Conservation (phyloP, 1,140 invertebrate species). For the Heliothis subflexa region DNA sequence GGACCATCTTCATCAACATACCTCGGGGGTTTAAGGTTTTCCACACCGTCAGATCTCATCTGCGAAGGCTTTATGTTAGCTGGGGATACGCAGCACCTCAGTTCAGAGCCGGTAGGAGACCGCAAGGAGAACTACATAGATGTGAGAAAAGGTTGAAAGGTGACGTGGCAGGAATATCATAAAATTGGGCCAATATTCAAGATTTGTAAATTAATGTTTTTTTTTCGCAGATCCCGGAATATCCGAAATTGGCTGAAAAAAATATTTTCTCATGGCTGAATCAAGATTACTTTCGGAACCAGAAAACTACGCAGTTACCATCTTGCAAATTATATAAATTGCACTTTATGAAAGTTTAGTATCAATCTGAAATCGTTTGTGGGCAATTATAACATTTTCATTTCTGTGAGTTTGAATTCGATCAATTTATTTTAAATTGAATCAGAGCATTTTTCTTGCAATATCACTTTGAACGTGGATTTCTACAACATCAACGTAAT, state of each 20-base stretch:
- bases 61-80: conserved; percentile 65
- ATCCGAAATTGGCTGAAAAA: no score
- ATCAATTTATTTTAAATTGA: neutral
- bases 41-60: conserved; percentile 62
- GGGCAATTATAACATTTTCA: neutral
- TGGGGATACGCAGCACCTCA: conserved; percentile 48
- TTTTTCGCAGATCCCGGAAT: no score
- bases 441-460: neutral
- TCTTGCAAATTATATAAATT: neutral
- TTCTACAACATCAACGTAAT: no score
- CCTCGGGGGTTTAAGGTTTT: conserved; percentile 69
- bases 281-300: no score
- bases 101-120: conserved; percentile 48
- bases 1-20: conserved; percentile 71
- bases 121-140: conserved; percentile 52
- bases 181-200: no score
- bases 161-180: neutral
- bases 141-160: conserved; percentile 45
- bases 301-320: neutral
- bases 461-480: neutral
- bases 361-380: neutral
- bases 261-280: no score
- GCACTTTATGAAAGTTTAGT: neutral
- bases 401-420: neutral
- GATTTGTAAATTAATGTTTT: no score